These are phyloP conservation scores for Campoletis sonorensis DNA, from an alignment of 1,140 invertebrate species.

Conservation along the genomic window DNA sequence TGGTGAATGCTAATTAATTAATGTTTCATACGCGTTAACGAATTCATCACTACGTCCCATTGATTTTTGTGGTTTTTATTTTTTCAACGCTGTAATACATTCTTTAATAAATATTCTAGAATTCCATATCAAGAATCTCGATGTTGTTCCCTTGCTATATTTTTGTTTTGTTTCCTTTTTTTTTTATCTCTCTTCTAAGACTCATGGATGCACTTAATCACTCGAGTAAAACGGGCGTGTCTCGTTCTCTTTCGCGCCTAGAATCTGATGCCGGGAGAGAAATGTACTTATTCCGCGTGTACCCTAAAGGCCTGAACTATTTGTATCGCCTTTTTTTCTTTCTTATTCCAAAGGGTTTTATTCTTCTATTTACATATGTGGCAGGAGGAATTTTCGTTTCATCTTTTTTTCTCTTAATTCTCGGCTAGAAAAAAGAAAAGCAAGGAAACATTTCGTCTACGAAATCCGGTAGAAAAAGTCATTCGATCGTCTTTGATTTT, in stretches of 20 bases:
- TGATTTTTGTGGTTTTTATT: constrained; percentile 45
- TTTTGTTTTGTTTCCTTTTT: constrained; percentile 46
- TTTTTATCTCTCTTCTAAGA: background rate
- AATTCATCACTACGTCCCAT: too few relatives aligned
- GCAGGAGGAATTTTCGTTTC: background rate
- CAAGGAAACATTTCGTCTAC: too few relatives aligned
- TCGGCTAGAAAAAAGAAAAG: too few relatives aligned
- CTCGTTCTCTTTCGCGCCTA: constrained; percentile 56
- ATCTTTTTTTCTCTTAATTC: background rate
- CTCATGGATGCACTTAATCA: constrained; percentile 60
- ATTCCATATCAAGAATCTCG: constrained; percentile 47
- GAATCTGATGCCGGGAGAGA: constrained; percentile 26
- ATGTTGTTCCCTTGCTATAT: background rate
- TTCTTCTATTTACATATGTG: too few relatives aligned
- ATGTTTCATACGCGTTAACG: too few relatives aligned
- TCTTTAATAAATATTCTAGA: background rate
- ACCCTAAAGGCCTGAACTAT: background rate
- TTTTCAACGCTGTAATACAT: background rate
- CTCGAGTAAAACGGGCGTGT: constrained; percentile 66
- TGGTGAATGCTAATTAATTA: too few relatives aligned
- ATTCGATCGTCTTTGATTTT: background rate
- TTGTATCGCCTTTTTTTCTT: background rate
- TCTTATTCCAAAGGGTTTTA: background rate
- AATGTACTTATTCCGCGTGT: background rate
- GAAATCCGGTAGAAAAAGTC: too few relatives aligned